Base-by-base conservation (phyloP, 2,888 invertebrate genomes). In the Carterocephalus palaemon region DNA sequence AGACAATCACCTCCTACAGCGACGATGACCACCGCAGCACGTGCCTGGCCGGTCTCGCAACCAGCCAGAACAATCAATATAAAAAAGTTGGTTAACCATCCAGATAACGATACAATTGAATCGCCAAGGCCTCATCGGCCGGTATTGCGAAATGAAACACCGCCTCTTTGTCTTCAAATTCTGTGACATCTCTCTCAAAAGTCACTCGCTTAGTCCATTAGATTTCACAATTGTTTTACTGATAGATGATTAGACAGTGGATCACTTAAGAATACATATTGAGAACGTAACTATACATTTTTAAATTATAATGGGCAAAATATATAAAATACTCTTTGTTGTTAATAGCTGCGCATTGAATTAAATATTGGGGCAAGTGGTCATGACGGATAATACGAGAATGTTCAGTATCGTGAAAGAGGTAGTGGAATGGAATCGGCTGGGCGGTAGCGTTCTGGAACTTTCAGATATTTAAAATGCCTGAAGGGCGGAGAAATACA, bases 111-210 rank as follows among this genome's bases (percentile, higher is more conserved):
- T 53, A 53, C 49, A 47, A 60, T 55, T 52, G 49, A 56, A 51
- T 34, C 46, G 43, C 43, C 64, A 71, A 68, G 70, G 66, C 61
- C 58, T 53, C 54, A 41, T 51, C 52, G 49, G 34, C 46, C 59
- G 59, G 47, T 29, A 47, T 70, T 64, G 53, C 56, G 63, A 59
- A 66, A 64, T 46, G 40, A 43, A 53, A 45, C 46, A 51, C 42
- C 47, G 52, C 43, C 49, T 52, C 49, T 62, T 67, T 64, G 64
- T 67, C 62, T 68, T 56, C 51, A 39, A 46, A 53, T 48, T 59
- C 56, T 56, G 61, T 65, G 64, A 69, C 71, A 67, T 69, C 63
- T 60, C 48, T 58, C 54, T 61, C 53, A 53, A 51, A 59, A 64
- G 61, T 24, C 50, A 54, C 52, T 52, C n/a, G n/a, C 47, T 51